Evolutionary conservation across 2,797 vertebrate species (phyloP).

Genomic region (Pseudopleuronectes americanus): DNA sequence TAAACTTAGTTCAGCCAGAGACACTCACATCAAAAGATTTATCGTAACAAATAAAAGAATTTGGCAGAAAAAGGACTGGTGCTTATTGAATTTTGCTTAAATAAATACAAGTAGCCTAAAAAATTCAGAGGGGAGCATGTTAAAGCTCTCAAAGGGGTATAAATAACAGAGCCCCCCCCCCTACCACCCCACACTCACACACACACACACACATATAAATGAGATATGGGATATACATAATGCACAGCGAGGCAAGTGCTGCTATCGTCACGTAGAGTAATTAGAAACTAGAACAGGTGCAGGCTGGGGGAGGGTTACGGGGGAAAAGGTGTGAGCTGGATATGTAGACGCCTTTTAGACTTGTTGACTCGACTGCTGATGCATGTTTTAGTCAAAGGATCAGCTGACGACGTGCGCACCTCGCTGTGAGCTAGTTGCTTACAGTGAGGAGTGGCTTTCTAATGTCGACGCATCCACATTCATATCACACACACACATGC

Average conservation of each 20-base stretch:
- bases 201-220: conserved; percentile 30
- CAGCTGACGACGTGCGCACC: no score
- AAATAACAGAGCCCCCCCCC: conserved; percentile 10
- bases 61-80: conserved; percentile 52
- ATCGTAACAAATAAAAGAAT: conserved; percentile 65
- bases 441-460: conserved; percentile 29
- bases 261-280: conserved; percentile 9
- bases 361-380: no score
- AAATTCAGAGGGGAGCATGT: conserved; percentile 37
- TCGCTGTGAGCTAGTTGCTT: no score
- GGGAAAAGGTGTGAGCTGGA: conserved; percentile 2
- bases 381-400: no score
- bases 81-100: conserved; percentile 48
- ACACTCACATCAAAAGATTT: conserved; percentile 68
- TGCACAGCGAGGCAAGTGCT: conserved; percentile 24
- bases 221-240: conserved; percentile 47
- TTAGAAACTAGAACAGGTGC: conserved; percentile 35
- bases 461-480: conserved; percentile 39
- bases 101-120: conserved; percentile 49
- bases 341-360: background rate
- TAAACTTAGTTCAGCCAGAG: conserved; percentile 75
- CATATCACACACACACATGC: conserved; percentile 22
- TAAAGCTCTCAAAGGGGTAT: conserved; percentile 36
- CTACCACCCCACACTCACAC: no score
- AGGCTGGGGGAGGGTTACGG: background rate